Evolutionary conservation across 2,888 invertebrate species (phyloP).

Genomic region (Zaprionus obscuricornis): DNA sequence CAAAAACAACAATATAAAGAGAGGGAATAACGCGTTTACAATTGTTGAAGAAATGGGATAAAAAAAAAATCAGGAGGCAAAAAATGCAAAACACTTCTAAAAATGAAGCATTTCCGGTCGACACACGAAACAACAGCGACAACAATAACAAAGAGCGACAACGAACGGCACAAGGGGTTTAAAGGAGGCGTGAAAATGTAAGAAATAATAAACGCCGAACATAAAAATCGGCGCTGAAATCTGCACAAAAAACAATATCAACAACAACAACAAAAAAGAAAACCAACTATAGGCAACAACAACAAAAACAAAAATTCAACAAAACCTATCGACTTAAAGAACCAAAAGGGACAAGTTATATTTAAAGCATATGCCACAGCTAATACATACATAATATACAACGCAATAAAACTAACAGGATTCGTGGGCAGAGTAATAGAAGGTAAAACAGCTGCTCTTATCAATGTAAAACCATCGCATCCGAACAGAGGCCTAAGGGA

Average conservation of each 20-base stretch:
- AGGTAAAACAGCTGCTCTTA: constrained; percentile 72
- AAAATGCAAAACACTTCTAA: constrained; percentile 77
- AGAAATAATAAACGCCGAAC: constrained; percentile 62
- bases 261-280: constrained; percentile 25
- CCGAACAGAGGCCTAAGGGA: constrained; percentile 69
- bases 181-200: constrained; percentile 68
- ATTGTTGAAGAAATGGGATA: constrained; percentile 32
- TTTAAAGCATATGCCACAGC: constrained; percentile 71
- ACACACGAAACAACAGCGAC: constrained; percentile 51
- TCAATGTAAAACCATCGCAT: constrained; percentile 81
- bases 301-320: constrained; percentile 18
- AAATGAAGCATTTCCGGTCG: constrained; percentile 78
- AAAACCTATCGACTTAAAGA: constrained; percentile 26
- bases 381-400: constrained; percentile 75
- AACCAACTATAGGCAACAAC: constrained; percentile 25
- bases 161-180: constrained; percentile 48
- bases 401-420: constrained; percentile 64
- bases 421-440: constrained; percentile 27
- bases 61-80: constrained; percentile 41
- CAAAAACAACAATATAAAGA: constrained; percentile 5
- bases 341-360: constrained; percentile 45
- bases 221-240: constrained; percentile 70
- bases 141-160: constrained; percentile 9
- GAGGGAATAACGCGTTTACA: constrained; percentile 48
- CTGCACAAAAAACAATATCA: constrained; percentile 46